These are phyloP conservation scores for Lepas anatifera DNA, from an alignment of 2,888 invertebrate genomes.

Conservation along the genomic window DNA sequence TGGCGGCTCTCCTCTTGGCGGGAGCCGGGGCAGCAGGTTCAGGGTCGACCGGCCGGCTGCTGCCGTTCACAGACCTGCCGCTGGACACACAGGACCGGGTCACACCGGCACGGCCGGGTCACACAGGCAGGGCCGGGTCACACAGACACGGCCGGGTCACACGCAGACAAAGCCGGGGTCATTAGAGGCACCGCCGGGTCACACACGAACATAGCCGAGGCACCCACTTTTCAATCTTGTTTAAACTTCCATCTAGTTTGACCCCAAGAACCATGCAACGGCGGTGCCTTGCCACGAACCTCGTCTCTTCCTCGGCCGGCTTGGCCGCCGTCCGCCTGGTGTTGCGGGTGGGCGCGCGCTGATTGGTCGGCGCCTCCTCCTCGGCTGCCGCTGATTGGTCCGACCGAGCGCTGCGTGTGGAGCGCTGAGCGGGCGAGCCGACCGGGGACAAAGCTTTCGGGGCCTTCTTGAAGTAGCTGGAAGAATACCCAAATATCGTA, in stretches of 20 bases:
- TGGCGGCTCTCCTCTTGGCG: background rate
- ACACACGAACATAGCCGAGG: too few relatives aligned
- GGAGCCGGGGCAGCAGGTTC: background rate
- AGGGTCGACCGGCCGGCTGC: background rate
- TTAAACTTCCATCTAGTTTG: too few relatives aligned
- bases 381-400: background rate
- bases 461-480: constrained; percentile 9
- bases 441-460: background rate
- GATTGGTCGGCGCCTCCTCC: background rate
- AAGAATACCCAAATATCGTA: too few relatives aligned
- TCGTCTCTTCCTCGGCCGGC: background rate
- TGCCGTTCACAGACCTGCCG: background rate
- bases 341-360: background rate
- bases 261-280: too few relatives aligned
- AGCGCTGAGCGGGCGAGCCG: background rate
- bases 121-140: too few relatives aligned
- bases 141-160: too few relatives aligned
- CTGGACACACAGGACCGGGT: background rate
- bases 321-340: background rate
- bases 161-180: too few relatives aligned
- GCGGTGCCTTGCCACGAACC: too few relatives aligned
- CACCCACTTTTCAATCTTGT: too few relatives aligned
- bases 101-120: too few relatives aligned
- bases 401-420: background rate
- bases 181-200: too few relatives aligned